Evolutionary conservation across 2,888 invertebrate genomes (phyloP).

Genomic region (Aphodius granarius): DNA sequence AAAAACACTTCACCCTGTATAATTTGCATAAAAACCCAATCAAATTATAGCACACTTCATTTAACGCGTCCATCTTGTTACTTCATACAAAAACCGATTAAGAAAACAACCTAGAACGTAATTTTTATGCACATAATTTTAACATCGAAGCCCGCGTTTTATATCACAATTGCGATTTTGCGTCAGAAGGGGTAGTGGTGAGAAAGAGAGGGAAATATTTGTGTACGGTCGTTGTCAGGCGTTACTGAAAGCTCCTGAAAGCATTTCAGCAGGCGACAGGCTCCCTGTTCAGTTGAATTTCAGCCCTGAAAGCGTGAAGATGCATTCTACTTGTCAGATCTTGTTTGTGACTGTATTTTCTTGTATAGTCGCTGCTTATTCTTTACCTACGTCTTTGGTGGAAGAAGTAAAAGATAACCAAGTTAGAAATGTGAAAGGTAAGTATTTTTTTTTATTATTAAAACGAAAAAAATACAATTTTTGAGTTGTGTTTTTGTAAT

Average conservation of each 20-base stretch:
- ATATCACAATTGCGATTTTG: too few species aligned
- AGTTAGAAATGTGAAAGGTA: conserved; percentile 49
- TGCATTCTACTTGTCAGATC: background rate
- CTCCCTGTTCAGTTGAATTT: background rate
- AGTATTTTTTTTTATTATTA: too few species aligned
- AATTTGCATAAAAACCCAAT: background rate
- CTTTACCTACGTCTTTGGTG: conserved; percentile 50
- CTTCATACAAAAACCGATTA: too few species aligned
- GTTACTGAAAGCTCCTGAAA: too few species aligned
- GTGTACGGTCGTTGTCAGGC: too few species aligned
- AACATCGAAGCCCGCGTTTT: too few species aligned
- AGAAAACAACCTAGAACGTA: too few species aligned
- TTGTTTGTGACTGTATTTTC: conserved; percentile 18
- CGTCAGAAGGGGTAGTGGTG: too few species aligned
- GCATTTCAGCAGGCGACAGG: background rate
- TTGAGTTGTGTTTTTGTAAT: too few species aligned
- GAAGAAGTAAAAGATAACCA: conserved; percentile 51
- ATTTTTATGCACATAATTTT: too few species aligned
- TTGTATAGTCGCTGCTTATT: conserved; percentile 27
- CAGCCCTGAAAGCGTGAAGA: background rate
- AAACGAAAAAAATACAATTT: too few species aligned
- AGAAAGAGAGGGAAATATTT: too few species aligned
- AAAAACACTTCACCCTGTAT: background rate
- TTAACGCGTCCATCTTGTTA: background rate
- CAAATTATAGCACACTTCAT: background rate